Evolutionary conservation across 1,140 invertebrate genomes (phyloP), one percentile per base, ranked within the genome.

Genomic region (Vanessa atalanta): DNA sequence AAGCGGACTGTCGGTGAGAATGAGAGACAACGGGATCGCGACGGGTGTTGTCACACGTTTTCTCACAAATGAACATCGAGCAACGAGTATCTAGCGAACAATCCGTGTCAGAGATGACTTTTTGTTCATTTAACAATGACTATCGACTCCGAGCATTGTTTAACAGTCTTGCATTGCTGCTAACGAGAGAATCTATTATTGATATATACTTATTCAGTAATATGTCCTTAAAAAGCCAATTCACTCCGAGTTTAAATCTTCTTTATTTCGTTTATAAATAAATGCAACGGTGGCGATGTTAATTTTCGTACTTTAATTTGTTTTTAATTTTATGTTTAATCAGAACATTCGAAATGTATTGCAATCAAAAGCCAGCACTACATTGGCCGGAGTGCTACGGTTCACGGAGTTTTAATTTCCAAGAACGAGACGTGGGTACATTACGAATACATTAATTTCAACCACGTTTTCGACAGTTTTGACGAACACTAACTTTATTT

Each of bases 21-120:
- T 65, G 67, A 64, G 67, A 84, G 78, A 81, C 79, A 80, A 80
- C 76, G 63, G 73, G 72, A 79, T 81, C 79, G 79, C 80, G 77
- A 78, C 67, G 78, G 77, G 70, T 73, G 65, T 73, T 82, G 81
- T 83, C 81, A 84, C 81, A 73, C 72, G 77, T 79, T 74, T 61
- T 72, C 72, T 72, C 53, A 68, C 71, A 71, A 82, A 82, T 79
- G 80, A 82, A 78, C 79, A 78, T 75, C 79, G 76, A 76, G 74
- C 80, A 26, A 67, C 72, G 65, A 67, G 65, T 77, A 75, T 79
- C 77, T 72, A 69, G 73, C 70, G 76, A 78, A 81, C 79, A 82
- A 79, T 81, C 72, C 78, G 67, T 75, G 81, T 80, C 82, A 79
- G 75, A 73, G 77, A 81, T 79, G 75, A 68, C 68, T 73, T 78